These are phyloP conservation scores for Branchipolynoe longqiensis DNA, from an alignment of 2,888 invertebrate genomes.

Conservation along the genomic window DNA sequence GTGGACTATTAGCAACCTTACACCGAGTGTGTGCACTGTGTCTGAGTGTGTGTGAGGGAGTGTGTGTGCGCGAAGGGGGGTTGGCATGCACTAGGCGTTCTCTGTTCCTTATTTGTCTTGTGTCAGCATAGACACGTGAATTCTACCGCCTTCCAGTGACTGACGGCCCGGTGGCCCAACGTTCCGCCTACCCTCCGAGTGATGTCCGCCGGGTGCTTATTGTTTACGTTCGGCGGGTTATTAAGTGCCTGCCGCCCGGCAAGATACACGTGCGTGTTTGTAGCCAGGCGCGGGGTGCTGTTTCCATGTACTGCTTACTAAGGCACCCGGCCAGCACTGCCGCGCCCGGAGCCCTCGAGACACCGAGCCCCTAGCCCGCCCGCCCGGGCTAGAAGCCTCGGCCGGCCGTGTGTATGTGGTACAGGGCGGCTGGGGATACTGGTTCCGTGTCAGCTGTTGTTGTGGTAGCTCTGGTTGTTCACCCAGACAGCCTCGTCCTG, in stretches of 20 bases:
- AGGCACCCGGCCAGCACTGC: not conserved
- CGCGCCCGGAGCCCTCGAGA: too few relatives aligned
- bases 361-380: too few relatives aligned
- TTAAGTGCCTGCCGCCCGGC: not conserved
- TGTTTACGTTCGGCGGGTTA: slow-evolving; percentile 7
- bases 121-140: too few relatives aligned
- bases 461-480: not conserved
- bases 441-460: not conserved
- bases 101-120: too few relatives aligned
- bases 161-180: too few relatives aligned
- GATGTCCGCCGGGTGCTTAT: not conserved
- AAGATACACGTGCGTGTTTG: slow-evolving; percentile 8
- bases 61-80: too few relatives aligned
- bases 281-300: not conserved
- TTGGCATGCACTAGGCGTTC: too few relatives aligned
- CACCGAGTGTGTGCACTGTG: not conserved
- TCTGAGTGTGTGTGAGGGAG: not conserved
- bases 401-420: too few relatives aligned
- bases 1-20: slow-evolving; percentile 14
- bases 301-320: slow-evolving; percentile 28
- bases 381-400: too few relatives aligned
- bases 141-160: not conserved
- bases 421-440: not conserved
- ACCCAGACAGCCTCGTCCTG: not conserved
- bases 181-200: slow-evolving; percentile 13